Evolutionary conservation across 2,797 vertebrate genomes (phyloP).

Genomic region (Parauchenoglanis punctatus): DNA sequence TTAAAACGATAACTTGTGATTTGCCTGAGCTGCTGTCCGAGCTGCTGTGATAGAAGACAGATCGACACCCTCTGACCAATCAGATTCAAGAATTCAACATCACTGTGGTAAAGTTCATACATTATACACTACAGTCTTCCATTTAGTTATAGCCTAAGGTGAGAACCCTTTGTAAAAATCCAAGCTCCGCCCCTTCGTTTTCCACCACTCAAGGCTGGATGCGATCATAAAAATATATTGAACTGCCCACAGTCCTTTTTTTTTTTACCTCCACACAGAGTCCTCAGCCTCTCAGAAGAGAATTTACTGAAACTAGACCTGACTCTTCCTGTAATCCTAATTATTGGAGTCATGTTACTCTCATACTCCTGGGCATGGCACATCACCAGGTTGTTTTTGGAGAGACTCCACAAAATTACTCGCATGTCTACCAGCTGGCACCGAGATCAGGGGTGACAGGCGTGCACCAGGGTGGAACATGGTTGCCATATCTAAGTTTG

Average conservation of each 20-base stretch:
- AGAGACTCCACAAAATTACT: conserved; percentile 63
- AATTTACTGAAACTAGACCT: background rate
- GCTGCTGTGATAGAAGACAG: background rate
- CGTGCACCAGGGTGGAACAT: conserved; percentile 56
- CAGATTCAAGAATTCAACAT: background rate
- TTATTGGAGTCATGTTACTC: conserved; percentile 11
- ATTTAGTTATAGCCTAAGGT: background rate
- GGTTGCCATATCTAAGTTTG: conserved; percentile 64
- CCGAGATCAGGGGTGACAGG: conserved; percentile 53
- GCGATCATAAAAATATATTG: background rate
- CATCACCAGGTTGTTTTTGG: conserved; percentile 44
- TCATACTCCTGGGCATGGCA: conserved; percentile 1
- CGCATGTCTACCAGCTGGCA: conserved; percentile 67
- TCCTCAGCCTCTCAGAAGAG: background rate
- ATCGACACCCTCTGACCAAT: background rate
- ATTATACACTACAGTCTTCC: background rate
- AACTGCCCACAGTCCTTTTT: background rate
- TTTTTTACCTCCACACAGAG: background rate
- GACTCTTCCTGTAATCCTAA: conserved; percentile 13
- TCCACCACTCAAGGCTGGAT: background rate
- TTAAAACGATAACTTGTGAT: background rate
- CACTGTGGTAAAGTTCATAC: background rate
- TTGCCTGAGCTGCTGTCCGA: background rate
- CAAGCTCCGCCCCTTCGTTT: background rate
- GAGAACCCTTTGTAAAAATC: background rate